phyloP scores from a whole-genome alignment of 2,888 invertebrate species.

The Scrobipalpa atriplicella region DNA sequence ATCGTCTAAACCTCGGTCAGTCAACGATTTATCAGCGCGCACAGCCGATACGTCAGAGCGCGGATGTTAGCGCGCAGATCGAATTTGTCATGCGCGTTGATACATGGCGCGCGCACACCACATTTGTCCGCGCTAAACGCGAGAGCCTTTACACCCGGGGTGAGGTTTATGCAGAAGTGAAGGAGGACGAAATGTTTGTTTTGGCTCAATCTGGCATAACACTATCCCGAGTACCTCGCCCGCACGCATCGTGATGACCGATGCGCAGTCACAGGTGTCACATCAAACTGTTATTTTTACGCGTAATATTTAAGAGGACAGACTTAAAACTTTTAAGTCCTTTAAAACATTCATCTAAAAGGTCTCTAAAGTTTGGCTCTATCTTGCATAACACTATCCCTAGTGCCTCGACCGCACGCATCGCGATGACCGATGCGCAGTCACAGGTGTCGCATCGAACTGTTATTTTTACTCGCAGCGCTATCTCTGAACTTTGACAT shows the following conservation, averaged over 20 bases:
- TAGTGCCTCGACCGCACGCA: slow-evolving; percentile 41
- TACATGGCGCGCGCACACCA: slow-evolving; percentile 54
- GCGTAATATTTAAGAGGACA: slow-evolving; percentile 23
- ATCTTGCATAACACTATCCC: slow-evolving; percentile 23
- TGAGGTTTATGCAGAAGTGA: slow-evolving; percentile 19
- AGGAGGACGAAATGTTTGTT: background rate
- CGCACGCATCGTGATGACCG: slow-evolving; percentile 42
- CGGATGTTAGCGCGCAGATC: slow-evolving; percentile 27
- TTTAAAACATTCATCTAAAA: background rate
- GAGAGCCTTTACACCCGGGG: slow-evolving; percentile 45
- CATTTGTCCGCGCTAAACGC: slow-evolving; percentile 55
- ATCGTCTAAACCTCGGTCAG: slow-evolving; percentile 6
- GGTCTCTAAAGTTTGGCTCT: background rate
- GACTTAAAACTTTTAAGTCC: too few species aligned
- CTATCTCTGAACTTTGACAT: slow-evolving; percentile 37
- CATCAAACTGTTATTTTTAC: slow-evolving; percentile 43
- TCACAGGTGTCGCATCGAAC: slow-evolving; percentile 42
- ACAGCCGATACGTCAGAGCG: slow-evolving; percentile 35
- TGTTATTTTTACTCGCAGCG: slow-evolving; percentile 40
- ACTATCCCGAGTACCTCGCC: slow-evolving; percentile 31
- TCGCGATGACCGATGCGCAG: slow-evolving; percentile 34
- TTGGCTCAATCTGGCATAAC: background rate
- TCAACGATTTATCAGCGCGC: slow-evolving; percentile 23
- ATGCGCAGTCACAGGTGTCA: slow-evolving; percentile 39
- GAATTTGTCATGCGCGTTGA: slow-evolving; percentile 44